Conservation (phyloP, 2,797 vertebrate species). For the Hephaestus fuliginosus region DNA sequence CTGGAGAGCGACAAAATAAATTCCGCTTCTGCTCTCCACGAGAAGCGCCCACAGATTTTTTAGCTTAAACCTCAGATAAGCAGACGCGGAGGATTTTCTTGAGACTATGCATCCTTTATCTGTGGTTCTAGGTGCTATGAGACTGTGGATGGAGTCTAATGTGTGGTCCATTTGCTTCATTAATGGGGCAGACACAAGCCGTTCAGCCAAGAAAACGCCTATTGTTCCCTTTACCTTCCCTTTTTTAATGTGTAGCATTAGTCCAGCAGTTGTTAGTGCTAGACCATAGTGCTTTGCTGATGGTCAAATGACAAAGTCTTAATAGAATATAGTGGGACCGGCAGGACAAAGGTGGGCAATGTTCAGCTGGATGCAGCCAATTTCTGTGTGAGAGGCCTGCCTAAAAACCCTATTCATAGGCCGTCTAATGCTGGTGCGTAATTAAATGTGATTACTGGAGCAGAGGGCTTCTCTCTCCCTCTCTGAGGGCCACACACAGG, state of each 20-base stretch:
- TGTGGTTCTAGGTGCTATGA: constrained; percentile 59
- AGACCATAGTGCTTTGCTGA: constrained; percentile 80
- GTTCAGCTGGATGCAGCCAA: constrained; percentile 86
- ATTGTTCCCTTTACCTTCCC: constrained; percentile 79
- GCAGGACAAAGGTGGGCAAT: constrained; percentile 89
- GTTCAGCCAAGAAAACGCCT: constrained; percentile 77
- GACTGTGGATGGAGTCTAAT: constrained; percentile 75
- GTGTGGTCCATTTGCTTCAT: constrained; percentile 82
- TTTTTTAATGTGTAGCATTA: constrained; percentile 85
- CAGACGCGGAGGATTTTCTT: constrained; percentile 62
- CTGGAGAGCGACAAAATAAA: constrained; percentile 73
- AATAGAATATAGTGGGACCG: constrained; percentile 84
- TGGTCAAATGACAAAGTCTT: constrained; percentile 87
- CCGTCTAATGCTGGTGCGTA: constrained; percentile 86
- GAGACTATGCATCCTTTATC: constrained; percentile 61
- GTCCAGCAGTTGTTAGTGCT: constrained; percentile 83
- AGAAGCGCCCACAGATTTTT: constrained; percentile 51
- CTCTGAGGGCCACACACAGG: constrained; percentile 85
- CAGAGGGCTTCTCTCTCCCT: constrained; percentile 81
- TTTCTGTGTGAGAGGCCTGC: constrained; percentile 86
- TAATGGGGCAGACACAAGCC: constrained; percentile 78
- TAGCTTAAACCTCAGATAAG: constrained; percentile 51
- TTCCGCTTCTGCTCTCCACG: constrained; percentile 61
- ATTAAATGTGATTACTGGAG: constrained; percentile 92
- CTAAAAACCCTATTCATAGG: constrained; percentile 88